Evolutionary conservation across 2,888 invertebrate species (phyloP), one percentile per base, ranked within the genome.

Genomic region (Rhingia rostrata): DNA sequence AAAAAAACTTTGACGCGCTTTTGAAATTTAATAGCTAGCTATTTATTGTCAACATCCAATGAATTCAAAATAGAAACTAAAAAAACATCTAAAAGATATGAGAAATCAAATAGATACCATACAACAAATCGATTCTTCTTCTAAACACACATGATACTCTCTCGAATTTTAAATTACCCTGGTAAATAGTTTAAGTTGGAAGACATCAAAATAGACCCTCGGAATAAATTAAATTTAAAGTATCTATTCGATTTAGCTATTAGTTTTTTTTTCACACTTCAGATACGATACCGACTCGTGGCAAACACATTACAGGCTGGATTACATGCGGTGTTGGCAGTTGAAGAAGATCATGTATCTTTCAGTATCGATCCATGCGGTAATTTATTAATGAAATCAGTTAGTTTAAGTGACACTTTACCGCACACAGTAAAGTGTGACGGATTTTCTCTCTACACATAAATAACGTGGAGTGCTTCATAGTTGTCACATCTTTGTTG

Each of bases 301-400:
- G 43, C 32, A 43, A 39, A 10, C 43, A 66, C 33, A 66, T 66
- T 64, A 64, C 64, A 51, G 10, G 14, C 39, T 0, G 6, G 14
- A n/a, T 7, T 61, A 63, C 67, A 54, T 67, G 56, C 22, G 22
- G 14, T 53, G 53, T 39, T 64, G 39, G 14, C 63, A 41, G 22
- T 12, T 43, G 58, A 67, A 75, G 75, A 67, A 75, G 66, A 64
- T 77, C 69, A 67, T 67, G 67, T 72, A 61, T 60, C 72, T 61
- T 58, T 43, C 35, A 45, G 67, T 43, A 37, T 43, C 12, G 7
- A 35, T 53, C 35, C 54, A 49, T 61, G 63, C 22, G 58, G 66
- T 79, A 79, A 79, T 79, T 72, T 79, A 79, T 79, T 79, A 54
- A 79, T 79, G 66, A 73, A 72, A 66, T 79, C 79, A 66, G 72